These are phyloP conservation scores for Atractosteus spatula DNA, from an alignment of 2,113 vertebrate genomes.

Conservation along the genomic window DNA sequence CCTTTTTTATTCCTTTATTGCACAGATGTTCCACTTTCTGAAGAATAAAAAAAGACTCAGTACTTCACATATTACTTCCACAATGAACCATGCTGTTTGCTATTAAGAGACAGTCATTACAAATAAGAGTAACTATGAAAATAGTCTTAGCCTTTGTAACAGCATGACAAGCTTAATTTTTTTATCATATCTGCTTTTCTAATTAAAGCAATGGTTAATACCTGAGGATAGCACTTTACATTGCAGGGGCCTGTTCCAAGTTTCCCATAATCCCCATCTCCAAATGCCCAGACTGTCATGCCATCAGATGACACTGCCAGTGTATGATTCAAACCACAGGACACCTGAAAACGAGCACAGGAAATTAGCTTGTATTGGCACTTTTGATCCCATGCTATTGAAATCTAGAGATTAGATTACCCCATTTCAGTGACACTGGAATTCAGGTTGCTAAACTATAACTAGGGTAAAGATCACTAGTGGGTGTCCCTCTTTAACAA, in stretches of 20 bases:
- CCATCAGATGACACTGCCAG: conserved; percentile 69
- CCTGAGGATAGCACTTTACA: conserved; percentile 75
- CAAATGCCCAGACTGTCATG: conserved; percentile 73
- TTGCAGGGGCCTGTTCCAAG: conserved; percentile 69
- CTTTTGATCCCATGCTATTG: no score
- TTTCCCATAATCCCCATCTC: conserved; percentile 76
- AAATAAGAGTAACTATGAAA: not conserved
- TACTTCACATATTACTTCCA: not conserved
- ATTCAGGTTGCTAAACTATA: no score
- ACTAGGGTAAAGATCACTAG: no score
- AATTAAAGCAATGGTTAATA: conserved; percentile 24
- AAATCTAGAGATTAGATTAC: no score
- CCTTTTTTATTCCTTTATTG: conserved; percentile 70
- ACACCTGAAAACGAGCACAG: conserved; percentile 55
- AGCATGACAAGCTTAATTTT: not conserved
- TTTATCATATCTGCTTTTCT: no score
- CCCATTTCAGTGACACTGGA: no score
- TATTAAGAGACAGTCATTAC: not conserved
- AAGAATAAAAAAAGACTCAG: conserved; percentile 21
- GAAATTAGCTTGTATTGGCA: not conserved
- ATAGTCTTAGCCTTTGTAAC: not conserved
- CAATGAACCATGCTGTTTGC: no score
- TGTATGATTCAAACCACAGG: conserved; percentile 75
- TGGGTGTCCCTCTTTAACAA: no score
- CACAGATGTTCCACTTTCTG: conserved; percentile 74